phyloP scores from a whole-genome alignment of 2,888 invertebrate genomes.

The Napeogenes inachia region DNA sequence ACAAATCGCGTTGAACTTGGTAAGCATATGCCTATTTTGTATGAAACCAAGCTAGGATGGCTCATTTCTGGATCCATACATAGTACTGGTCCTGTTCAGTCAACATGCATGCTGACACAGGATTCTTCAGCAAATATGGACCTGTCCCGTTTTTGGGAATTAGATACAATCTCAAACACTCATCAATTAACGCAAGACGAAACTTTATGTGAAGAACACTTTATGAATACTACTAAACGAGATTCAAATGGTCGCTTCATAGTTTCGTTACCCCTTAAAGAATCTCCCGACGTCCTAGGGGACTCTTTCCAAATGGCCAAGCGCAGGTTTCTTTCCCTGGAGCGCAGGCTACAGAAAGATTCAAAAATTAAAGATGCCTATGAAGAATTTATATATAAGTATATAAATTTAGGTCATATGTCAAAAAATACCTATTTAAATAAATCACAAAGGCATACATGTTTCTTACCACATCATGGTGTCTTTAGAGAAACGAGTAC shows the following conservation, averaged over 20 bases:
- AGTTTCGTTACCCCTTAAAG: slow-evolving; percentile 34
- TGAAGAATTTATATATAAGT: neutral
- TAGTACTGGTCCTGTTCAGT: too few relatives aligned
- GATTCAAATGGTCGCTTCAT: slow-evolving; percentile 30
- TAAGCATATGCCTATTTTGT: slow-evolving; percentile 28
- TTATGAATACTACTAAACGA: slow-evolving; percentile 26
- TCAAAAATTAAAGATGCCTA: neutral
- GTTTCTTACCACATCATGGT: too few relatives aligned
- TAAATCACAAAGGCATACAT: too few relatives aligned
- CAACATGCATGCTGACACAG: too few relatives aligned
- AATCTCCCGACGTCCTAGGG: slow-evolving; percentile 28
- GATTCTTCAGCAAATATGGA: neutral
- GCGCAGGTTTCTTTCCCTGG: slow-evolving; percentile 12
- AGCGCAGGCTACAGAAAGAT: slow-evolving; percentile 12
- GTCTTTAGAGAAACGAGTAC: too few relatives aligned
- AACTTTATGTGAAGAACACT: slow-evolving; percentile 32
- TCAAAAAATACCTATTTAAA: too few relatives aligned
- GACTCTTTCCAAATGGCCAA: slow-evolving; percentile 29
- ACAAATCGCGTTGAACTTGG: slow-evolving; percentile 28
- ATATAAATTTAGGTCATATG: slow-evolving; percentile 26
- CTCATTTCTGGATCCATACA: slow-evolving; percentile 25
- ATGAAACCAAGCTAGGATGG: slow-evolving; percentile 33
- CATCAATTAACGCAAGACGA: slow-evolving; percentile 30
- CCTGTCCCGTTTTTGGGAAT: slow-evolving; percentile 32
- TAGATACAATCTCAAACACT: slow-evolving; percentile 28